Evolutionary conservation across 2,113 vertebrate species (phyloP).

Genomic region (Myiozetetes cayanensis): DNA sequence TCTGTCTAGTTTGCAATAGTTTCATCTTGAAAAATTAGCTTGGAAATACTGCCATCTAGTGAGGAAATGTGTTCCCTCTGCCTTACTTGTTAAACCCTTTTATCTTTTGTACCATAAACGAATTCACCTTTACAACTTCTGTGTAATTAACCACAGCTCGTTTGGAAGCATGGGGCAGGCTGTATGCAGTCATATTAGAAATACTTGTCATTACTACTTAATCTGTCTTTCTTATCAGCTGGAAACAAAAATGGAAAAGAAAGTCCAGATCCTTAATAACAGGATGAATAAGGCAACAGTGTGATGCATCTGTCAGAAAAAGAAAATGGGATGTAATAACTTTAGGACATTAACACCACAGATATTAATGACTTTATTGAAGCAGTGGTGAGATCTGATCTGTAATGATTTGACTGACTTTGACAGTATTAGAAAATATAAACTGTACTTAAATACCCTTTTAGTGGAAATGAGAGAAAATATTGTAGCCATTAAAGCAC

Average conservation of each 20-base stretch:
- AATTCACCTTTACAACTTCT: background rate
- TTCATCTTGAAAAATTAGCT: background rate
- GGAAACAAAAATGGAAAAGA: background rate
- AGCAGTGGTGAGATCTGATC: background rate
- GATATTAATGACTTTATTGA: background rate
- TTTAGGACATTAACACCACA: background rate
- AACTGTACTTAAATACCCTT: background rate
- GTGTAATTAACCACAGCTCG: background rate
- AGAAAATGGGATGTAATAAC: background rate
- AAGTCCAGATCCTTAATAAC: background rate
- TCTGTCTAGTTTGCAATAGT: background rate
- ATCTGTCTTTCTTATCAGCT: background rate
- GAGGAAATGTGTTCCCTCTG: background rate
- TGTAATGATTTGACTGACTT: background rate
- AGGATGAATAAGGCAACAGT: background rate
- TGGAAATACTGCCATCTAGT: constrained; percentile 16
- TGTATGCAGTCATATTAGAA: background rate
- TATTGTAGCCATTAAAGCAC: background rate
- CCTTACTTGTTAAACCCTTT: background rate
- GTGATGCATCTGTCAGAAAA: background rate
- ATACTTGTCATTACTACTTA: background rate
- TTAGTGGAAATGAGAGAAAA: background rate
- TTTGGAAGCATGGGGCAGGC: background rate
- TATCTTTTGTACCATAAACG: background rate
- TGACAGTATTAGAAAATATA: background rate